A percentile compares a stretch with the other conserved stretches of the same genome.
Conservation (phyloP, 2,113 vertebrate genomes). For the Ardeotis arabs region DNA sequence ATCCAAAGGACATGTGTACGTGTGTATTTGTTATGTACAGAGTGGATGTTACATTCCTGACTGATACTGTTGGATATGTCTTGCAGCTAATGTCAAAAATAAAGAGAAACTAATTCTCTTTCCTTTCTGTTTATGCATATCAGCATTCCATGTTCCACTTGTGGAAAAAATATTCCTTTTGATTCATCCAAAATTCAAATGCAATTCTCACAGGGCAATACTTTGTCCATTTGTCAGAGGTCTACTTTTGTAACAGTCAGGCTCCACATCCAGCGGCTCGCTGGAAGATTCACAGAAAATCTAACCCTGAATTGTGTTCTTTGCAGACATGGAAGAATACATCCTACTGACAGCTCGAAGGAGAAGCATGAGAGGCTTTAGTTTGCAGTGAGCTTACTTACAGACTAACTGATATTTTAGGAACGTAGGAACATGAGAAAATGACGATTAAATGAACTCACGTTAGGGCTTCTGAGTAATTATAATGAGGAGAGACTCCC, state of each 20-base stretch:
- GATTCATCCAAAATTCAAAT: not conserved
- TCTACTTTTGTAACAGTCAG: not conserved
- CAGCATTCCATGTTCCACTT: not conserved
- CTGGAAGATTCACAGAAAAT: not conserved
- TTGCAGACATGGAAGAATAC: not conserved
- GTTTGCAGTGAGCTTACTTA: not conserved
- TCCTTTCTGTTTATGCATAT: not conserved
- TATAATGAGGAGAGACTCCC: constrained; percentile 92
- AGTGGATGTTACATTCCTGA: not conserved
- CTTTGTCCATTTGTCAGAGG: not conserved
- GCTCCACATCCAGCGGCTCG: not conserved
- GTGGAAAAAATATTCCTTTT: not conserved
- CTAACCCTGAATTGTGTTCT: not conserved
- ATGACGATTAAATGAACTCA: constrained; percentile 77
- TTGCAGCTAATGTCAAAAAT: not conserved
- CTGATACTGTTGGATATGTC: not conserved
- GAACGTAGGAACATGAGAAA: not conserved
- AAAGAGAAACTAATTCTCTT: not conserved
- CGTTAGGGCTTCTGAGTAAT: constrained; percentile 96
- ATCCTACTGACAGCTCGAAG: not conserved
- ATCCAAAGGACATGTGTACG: not conserved
- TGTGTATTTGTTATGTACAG: not conserved
- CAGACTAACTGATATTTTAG: not conserved
- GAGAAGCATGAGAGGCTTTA: not conserved
- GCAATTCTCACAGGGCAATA: not conserved